Conservation (phyloP, 2,113 vertebrate species). For the Nyctibius bracteatus region DNA sequence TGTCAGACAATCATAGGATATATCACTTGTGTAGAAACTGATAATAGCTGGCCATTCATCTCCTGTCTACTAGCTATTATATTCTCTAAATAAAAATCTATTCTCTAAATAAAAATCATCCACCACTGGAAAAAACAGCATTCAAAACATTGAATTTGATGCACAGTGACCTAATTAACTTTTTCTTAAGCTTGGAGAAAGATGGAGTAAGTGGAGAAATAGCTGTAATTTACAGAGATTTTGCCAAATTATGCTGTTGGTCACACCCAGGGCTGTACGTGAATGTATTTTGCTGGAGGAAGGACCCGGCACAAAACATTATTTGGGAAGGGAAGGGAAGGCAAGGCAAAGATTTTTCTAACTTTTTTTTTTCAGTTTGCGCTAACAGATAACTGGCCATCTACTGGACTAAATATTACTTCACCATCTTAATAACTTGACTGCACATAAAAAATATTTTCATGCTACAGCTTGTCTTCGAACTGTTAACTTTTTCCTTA, state of each 20-base stretch:
- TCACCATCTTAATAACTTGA: neutral
- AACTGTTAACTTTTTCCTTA: neutral
- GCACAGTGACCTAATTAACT: slow-evolving; percentile 13
- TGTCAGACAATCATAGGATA: slow-evolving; percentile 38
- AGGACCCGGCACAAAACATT: neutral
- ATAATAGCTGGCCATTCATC: neutral
- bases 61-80: neutral
- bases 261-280: neutral
- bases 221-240: neutral
- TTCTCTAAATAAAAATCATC: slow-evolving; percentile 18
- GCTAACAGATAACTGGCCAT: slow-evolving; percentile 7
- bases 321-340: neutral
- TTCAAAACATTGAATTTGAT: neutral
- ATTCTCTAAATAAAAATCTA: slow-evolving; percentile 16
- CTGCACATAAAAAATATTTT: neutral
- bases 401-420: slow-evolving; percentile 23
- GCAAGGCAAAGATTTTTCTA: neutral
- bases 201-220: neutral
- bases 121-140: neutral
- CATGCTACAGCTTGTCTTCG: neutral
- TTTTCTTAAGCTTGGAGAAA: neutral
- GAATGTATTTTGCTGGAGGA: neutral
- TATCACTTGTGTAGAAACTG: neutral
- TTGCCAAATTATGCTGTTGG: neutral
- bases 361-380: neutral